Conservation (phyloP, 2,113 vertebrate genomes). For the Corythaeola cristata region DNA sequence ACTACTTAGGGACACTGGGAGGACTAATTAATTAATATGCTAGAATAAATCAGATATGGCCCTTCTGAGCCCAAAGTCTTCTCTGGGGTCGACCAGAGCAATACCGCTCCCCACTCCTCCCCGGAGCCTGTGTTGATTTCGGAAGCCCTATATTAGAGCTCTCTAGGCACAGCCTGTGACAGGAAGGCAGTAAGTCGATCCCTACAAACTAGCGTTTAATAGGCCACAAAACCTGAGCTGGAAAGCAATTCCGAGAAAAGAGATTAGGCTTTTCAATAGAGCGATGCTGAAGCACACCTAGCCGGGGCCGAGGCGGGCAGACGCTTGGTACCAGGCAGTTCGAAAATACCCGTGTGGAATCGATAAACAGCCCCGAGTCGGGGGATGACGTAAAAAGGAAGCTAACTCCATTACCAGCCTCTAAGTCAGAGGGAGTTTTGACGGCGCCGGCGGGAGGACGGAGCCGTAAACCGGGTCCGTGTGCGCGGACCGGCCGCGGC, state of each 20-base stretch:
- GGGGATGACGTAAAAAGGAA: constrained; percentile 42
- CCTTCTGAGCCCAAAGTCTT: not conserved
- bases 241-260: not conserved
- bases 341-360: constrained; percentile 33
- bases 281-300: not conserved
- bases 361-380: not conserved
- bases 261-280: not conserved
- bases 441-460: not conserved
- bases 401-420: not conserved
- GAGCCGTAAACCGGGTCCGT: not conserved
- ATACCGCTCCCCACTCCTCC: not conserved
- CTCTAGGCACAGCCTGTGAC: not conserved
- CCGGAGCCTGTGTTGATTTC: not conserved
- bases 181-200: not conserved
- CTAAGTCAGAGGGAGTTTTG: constrained; percentile 30
- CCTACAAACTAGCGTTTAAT: not conserved
- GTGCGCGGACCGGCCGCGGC: not conserved
- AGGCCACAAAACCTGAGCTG: not conserved
- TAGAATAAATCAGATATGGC: constrained; percentile 18
- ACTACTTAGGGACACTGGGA: not conserved
- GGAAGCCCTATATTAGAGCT: not conserved
- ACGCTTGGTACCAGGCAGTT: not conserved
- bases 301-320: not conserved
- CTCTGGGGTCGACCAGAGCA: not conserved
- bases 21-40: constrained; percentile 2